A percentile compares a stretch with the other conserved stretches of the same genome.
phyloP scores from a whole-genome alignment of 2,797 vertebrate species.

The Morus bassanus region DNA sequence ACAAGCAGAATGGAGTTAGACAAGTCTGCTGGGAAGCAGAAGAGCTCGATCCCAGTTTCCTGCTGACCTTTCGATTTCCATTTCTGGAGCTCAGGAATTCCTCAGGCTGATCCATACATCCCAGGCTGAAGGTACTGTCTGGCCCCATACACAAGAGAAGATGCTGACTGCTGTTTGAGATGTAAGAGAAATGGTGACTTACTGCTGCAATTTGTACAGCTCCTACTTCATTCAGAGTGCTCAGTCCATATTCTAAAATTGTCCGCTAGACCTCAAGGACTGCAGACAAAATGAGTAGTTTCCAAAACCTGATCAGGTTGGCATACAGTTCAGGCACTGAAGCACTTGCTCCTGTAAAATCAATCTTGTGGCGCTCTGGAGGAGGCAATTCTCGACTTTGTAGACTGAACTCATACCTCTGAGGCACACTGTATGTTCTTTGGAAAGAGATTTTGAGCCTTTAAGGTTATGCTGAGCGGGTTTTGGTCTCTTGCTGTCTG shows the following conservation, averaged over 20 bases:
- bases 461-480: background rate
- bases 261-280: background rate
- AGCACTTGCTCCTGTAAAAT: background rate
- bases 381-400: background rate
- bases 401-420: background rate
- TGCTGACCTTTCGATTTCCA: background rate
- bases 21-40: background rate
- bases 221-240: background rate
- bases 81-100: background rate
- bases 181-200: background rate
- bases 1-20: background rate
- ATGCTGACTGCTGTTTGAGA: background rate
- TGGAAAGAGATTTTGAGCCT: background rate
- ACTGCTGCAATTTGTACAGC: background rate
- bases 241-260: background rate
- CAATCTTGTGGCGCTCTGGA: background rate
- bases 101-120: background rate
- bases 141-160: background rate
- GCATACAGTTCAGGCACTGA: background rate
- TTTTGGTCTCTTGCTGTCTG: background rate
- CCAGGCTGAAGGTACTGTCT: background rate
- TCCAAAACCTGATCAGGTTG: background rate
- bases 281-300: rapidly evolving
- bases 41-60: background rate
- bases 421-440: background rate